These are phyloP conservation scores for Scaptomyza tumidula DNA, from an alignment of 2,888 invertebrate species.

Conservation along the genomic window DNA sequence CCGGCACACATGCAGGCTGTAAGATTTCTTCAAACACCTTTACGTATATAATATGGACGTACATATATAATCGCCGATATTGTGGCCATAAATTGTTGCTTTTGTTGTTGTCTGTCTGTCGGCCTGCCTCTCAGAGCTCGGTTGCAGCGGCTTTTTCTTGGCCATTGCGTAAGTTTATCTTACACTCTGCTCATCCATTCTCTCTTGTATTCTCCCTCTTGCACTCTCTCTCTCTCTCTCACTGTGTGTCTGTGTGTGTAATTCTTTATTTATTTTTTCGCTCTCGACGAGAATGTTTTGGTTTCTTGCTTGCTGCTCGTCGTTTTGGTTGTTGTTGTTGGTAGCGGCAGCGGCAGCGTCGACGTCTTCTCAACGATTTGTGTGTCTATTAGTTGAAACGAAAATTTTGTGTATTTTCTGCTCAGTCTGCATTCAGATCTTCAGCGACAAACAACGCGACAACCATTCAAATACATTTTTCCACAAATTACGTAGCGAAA, in stretches of 20 bases:
- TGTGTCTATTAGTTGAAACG: conserved; percentile 70
- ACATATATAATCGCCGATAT: conserved; percentile 40
- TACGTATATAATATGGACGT: background rate
- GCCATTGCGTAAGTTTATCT: conserved; percentile 76
- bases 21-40: conserved; percentile 22
- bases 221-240: conserved; percentile 14
- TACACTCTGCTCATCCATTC: conserved; percentile 23
- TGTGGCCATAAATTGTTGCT: conserved; percentile 57
- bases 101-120: conserved; percentile 12
- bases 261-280: conserved; percentile 24
- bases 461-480: conserved; percentile 8
- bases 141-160: conserved; percentile 46
- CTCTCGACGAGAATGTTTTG: conserved; percentile 43
- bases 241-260: conserved; percentile 11
- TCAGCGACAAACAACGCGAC: conserved; percentile 58
- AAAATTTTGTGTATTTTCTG: conserved; percentile 76
- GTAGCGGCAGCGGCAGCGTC: background rate
- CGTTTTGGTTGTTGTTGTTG: conserved; percentile 22
- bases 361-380: conserved; percentile 59
- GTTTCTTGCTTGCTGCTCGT: conserved; percentile 46
- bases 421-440: conserved; percentile 82
- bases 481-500: conserved; percentile 16
- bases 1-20: conserved; percentile 7
- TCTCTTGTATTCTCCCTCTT: background rate
- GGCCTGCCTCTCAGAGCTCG: conserved; percentile 31